These are phyloP conservation scores for Hafferia zeledoni DNA, from an alignment of 2,797 vertebrate species.

Conservation along the genomic window DNA sequence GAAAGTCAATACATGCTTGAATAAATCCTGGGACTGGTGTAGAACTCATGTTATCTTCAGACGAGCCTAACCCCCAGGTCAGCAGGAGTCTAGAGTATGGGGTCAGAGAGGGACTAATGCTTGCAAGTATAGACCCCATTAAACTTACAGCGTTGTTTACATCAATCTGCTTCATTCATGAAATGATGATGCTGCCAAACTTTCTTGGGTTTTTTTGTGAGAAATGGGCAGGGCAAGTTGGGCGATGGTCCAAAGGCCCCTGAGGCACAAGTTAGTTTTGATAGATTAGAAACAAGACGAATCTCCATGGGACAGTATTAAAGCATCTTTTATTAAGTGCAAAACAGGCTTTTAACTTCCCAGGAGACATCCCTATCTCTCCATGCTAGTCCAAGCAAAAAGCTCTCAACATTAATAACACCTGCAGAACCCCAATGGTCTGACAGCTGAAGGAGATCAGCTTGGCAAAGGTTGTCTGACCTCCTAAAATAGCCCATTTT, in stretches of 20 bases:
- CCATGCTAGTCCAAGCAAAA: conserved; percentile 53
- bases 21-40: conserved; percentile 6
- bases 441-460: conserved; percentile 35
- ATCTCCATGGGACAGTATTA: conserved; percentile 35
- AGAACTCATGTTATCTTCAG: conserved; percentile 62
- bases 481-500: neutral
- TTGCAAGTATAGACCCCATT: conserved; percentile 33
- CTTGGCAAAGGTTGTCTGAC: neutral
- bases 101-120: conserved; percentile 53
- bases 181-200: conserved; percentile 43
- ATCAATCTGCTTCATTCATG: conserved; percentile 59
- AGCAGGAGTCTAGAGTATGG: conserved; percentile 49
- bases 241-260: conserved; percentile 22
- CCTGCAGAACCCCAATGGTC: conserved; percentile 18
- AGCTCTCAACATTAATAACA: conserved; percentile 66
- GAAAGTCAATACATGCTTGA: conserved; percentile 51
- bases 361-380: conserved; percentile 40
- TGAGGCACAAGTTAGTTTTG: conserved; percentile 46
- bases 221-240: conserved; percentile 36
- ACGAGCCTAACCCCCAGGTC: conserved; percentile 25
- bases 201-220: neutral
- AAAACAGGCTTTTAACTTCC: conserved; percentile 53
- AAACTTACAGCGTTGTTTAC: conserved; percentile 16
- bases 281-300: conserved; percentile 58
- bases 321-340: conserved; percentile 51